phyloP scores from a whole-genome alignment of 53 echinoderm and acorn worm genomes.

The Echinarachnius parma region DNA sequence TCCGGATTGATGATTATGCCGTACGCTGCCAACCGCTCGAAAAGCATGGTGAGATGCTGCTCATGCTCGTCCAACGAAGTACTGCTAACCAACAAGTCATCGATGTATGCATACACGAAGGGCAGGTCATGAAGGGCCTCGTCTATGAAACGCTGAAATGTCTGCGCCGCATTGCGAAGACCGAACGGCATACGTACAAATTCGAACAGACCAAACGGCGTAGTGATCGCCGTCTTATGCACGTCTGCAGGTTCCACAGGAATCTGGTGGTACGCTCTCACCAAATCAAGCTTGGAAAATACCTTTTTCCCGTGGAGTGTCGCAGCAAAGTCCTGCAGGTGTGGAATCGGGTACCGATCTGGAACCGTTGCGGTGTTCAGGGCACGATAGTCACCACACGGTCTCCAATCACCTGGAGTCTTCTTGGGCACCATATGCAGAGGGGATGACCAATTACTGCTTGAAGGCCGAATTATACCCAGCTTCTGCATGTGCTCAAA shows the following conservation, averaged over 20 bases:
- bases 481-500: no score
- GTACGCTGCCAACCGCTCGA: slow-evolving; percentile 26
- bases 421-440: slow-evolving; percentile 45
- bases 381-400: slow-evolving; percentile 46
- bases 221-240: slow-evolving; percentile 33
- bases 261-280: slow-evolving; percentile 36
- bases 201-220: slow-evolving; percentile 55
- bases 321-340: slow-evolving; percentile 38
- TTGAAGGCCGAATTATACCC: slow-evolving; percentile 24
- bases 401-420: slow-evolving; percentile 38
- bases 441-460: slow-evolving; percentile 38
- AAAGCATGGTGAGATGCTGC: slow-evolving; percentile 33
- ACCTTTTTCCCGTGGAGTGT: slow-evolving; percentile 9
- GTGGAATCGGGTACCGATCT: slow-evolving; percentile 36
- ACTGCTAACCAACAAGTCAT: slow-evolving; percentile 46
- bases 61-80: slow-evolving; percentile 13
- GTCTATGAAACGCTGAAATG: slow-evolving; percentile 50
- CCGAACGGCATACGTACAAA: slow-evolving; percentile 66
- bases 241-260: no score
- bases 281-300: slow-evolving; percentile 35
- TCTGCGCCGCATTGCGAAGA: slow-evolving; percentile 53
- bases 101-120: slow-evolving; percentile 48
- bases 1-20: slow-evolving; percentile 51
- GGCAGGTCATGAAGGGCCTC: slow-evolving; percentile 22
- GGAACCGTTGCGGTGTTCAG: slow-evolving; percentile 25